Evolutionary conservation across 2,888 invertebrate genomes (phyloP).

Genomic region (Phortica magna): DNA sequence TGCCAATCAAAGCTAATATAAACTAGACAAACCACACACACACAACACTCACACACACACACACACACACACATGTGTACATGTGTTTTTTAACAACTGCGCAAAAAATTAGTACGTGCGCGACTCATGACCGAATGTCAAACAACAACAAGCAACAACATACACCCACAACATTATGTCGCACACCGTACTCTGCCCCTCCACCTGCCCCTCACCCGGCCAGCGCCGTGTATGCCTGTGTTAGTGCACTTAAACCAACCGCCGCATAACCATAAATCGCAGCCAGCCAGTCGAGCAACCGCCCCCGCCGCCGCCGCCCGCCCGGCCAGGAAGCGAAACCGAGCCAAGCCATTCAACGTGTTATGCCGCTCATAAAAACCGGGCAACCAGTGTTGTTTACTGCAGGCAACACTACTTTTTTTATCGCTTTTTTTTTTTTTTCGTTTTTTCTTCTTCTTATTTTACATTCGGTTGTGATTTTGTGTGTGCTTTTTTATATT

Average conservation of each 20-base stretch:
- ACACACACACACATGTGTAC: conserved; percentile 9
- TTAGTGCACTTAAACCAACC: conserved; percentile 11
- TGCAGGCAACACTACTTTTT: conserved; percentile 23
- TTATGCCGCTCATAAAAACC: conserved; percentile 21
- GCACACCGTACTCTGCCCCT: not conserved
- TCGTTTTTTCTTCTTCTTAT: conserved; percentile 34
- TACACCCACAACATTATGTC: not conserved
- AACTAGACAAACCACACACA: conserved; percentile 17
- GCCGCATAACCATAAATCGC: conserved; percentile 67
- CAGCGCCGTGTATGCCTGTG: not conserved
- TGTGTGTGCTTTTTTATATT: conserved; percentile 27
- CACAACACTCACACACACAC: conserved; percentile 31
- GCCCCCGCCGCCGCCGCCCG: not conserved
- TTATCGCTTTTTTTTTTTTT: not conserved
- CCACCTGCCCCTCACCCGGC: not conserved
- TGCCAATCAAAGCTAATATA: conserved; percentile 21
- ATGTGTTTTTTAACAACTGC: conserved; percentile 1
- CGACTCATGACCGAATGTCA: not conserved
- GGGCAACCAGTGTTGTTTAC: conserved; percentile 23
- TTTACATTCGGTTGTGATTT: conserved; percentile 32
- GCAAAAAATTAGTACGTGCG: conserved; percentile 6
- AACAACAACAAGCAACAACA: not conserved
- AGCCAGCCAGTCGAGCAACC: conserved; percentile 36
- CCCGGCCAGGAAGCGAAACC: not conserved
- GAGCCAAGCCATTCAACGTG: not conserved